Evolutionary conservation across 2,113 vertebrate genomes (phyloP), one percentile per base, ranked within the genome.

Genomic region (Enhydra lutris): DNA sequence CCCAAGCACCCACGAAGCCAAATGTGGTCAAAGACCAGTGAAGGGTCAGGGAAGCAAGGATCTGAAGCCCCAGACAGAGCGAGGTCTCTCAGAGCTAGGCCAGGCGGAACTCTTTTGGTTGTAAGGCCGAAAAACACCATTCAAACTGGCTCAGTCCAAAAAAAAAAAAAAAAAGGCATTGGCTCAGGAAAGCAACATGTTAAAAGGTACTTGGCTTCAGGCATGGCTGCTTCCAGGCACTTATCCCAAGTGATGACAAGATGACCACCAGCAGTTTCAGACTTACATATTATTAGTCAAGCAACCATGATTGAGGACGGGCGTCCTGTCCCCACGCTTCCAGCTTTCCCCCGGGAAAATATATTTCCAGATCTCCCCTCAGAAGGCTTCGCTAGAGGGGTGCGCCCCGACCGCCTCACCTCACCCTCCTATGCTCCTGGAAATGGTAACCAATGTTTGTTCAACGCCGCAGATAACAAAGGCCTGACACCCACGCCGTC

Each of bases 381-480:
- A 15, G 85, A 78, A 83, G 52, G 18, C 55, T 63, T 84, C 24
- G 3, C 59, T 47, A 59, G 15, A 39, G 34, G 94, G 15, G 65
- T 59, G 21, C 79, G 73, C 15, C 12, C 87, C 20, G 5, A 84
- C 18, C 0, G 34, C 78, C 20, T 4, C 10, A 20, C n/a, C 17
- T 57, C 42, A 7, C 15, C 20, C 55, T 29, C 52, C n/a, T n/a
- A 74, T 83, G 93, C 74, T 69, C n/a, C 39, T 74, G 96, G 95
- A 86, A 96, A 82, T 65, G 88, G 61, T 69, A 93, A 80, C 73
- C 74, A 86, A 47, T 55, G 47, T 94, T 85, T 91, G 67, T 88
- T 91, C 47, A 95, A 94, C 89, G 71, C 47, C 80, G 92, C 87
- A 80, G 57, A 87, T 93, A 89, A 55, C 92, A 63, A 92, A 94